These are phyloP conservation scores for Euschistus heros DNA, from an alignment of 1,140 invertebrate genomes.

Conservation along the genomic window DNA sequence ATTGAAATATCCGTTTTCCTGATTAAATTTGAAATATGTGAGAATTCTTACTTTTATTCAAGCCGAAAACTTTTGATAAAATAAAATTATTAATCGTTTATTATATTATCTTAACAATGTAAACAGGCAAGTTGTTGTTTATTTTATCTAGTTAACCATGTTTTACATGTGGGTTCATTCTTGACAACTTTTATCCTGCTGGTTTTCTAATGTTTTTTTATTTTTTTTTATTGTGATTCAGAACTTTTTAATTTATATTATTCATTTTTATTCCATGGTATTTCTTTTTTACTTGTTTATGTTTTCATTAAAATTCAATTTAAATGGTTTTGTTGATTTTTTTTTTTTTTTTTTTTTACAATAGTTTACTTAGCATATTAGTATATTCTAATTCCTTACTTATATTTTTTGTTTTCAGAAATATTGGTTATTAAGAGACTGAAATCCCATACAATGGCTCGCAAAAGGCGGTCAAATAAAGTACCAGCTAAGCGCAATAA, in stretches of 20 bases:
- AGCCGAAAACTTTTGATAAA: not conserved
- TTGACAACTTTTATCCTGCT: too few relatives aligned
- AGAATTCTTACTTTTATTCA: not conserved
- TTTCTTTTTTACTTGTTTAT: not conserved
- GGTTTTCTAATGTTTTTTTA: too few relatives aligned
- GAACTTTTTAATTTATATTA: not conserved
- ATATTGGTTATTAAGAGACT: not conserved
- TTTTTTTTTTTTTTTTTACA: not conserved
- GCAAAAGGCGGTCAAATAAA: conserved; percentile 2
- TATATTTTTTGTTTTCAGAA: not conserved
- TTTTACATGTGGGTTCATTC: too few relatives aligned
- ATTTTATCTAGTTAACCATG: too few relatives aligned
- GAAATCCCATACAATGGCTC: not conserved
- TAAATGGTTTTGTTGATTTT: not conserved
- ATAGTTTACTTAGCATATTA: not conserved
- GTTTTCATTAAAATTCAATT: not conserved
- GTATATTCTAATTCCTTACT: not conserved
- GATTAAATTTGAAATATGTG: not conserved
- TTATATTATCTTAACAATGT: not conserved
- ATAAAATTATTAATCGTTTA: not conserved
- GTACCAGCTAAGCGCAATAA: conserved; percentile 3
- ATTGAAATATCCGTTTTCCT: too few relatives aligned
- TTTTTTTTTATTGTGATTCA: too few relatives aligned
- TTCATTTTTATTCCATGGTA: not conserved
- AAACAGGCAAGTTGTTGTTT: conserved; percentile 1